Evolutionary conservation across 2,113 vertebrate genomes (phyloP).

Genomic region (Charina bottae): DNA sequence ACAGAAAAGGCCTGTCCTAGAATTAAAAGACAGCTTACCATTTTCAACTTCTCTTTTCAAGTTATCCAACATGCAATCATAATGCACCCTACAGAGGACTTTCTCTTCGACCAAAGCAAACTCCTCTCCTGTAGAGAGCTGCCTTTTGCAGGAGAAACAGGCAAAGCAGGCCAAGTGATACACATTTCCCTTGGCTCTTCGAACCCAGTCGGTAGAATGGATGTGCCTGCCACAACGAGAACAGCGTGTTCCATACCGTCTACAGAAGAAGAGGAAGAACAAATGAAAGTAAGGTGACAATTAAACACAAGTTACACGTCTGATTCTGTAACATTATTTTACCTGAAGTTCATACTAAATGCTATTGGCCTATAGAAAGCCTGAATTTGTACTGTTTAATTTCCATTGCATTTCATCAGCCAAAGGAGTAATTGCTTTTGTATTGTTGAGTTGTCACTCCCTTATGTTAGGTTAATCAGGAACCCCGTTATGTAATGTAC

Average conservation of each 20-base stretch:
- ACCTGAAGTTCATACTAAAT: accelerated
- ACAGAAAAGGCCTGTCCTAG: neutral
- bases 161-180: slow-evolving; percentile 97
- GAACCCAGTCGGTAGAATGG: slow-evolving; percentile 97
- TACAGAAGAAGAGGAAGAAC: slow-evolving; percentile 57
- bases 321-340: accelerated
- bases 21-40: slow-evolving; percentile 72
- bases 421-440: neutral
- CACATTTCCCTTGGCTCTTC: slow-evolving; percentile 92
- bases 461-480: neutral
- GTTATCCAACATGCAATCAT: slow-evolving; percentile 97
- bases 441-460: neutral
- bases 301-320: neutral
- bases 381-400: neutral
- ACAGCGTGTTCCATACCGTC: slow-evolving; percentile 94
- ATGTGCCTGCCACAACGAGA: slow-evolving; percentile 95
- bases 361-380: accelerated
- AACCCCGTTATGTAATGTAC: neutral
- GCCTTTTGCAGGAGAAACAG: slow-evolving; percentile 97
- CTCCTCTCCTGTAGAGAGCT: slow-evolving; percentile 97
- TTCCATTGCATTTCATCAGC: neutral
- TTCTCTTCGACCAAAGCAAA: slow-evolving; percentile 97
- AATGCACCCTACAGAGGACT: slow-evolving; percentile 94
- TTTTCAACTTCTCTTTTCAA: slow-evolving; percentile 95
- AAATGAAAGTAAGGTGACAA: neutral